Conservation (phyloP, 2,888 invertebrate genomes). For the Anaspis maculata region DNA sequence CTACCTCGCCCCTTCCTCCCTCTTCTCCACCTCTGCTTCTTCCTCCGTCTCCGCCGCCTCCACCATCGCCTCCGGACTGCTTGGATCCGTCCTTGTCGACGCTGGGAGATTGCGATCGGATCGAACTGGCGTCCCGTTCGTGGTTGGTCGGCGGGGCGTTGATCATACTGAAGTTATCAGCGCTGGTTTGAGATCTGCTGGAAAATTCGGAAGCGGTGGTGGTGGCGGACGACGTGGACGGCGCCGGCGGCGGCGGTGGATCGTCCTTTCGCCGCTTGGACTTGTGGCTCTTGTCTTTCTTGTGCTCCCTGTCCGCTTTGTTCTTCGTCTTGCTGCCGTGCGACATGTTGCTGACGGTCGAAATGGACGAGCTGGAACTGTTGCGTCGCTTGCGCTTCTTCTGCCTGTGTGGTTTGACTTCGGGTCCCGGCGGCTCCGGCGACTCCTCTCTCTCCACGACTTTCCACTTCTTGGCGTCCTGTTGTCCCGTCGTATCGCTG, state of each 20-base stretch:
- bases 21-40: no score
- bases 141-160: conserved; percentile 54
- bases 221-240: conserved; percentile 2
- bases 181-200: conserved; percentile 34
- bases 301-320: conserved; percentile 27
- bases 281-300: no score
- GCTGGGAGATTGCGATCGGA: conserved; percentile 2
- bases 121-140: conserved; percentile 48
- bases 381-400: conserved; percentile 39
- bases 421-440: conserved; percentile 7
- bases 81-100: no score
- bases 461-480: no score
- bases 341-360: conserved; percentile 37
- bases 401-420: conserved; percentile 27
- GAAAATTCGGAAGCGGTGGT: no score
- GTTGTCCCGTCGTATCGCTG: no score
- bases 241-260: conserved; percentile 3
- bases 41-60: no score
- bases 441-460: conserved; percentile 9
- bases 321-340: conserved; percentile 26
- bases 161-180: conserved; percentile 28
- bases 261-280: conserved; percentile 36
- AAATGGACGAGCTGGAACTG: conserved; percentile 37
- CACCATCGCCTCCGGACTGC: no score
- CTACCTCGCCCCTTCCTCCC: no score